phyloP scores from a whole-genome alignment of 2,113 vertebrate species.

The Xyliphius kryptos region DNA sequence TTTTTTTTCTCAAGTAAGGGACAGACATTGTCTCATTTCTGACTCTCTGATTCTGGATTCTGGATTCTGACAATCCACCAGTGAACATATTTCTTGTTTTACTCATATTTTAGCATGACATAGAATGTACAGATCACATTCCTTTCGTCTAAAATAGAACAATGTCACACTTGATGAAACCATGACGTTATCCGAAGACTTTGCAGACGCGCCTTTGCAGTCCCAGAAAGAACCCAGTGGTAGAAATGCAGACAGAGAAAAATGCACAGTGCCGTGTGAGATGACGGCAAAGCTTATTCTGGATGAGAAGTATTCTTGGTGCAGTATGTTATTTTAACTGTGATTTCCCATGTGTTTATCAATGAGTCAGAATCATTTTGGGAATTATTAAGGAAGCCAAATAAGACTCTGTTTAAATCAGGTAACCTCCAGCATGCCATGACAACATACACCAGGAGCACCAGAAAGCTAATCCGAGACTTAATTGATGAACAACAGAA shows the following conservation, averaged over 20 bases:
- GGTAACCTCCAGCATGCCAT: constrained; percentile 83
- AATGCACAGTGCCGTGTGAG: constrained; percentile 73
- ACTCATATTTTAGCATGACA: no score
- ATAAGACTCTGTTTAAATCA: constrained; percentile 55
- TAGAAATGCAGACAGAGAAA: constrained; percentile 66
- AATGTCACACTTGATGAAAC: constrained; percentile 43
- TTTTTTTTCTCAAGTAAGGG: no score
- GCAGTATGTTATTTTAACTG: no score
- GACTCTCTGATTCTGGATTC: no score
- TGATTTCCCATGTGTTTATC: no score
- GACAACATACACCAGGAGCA: constrained; percentile 76
- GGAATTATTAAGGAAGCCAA: no score
- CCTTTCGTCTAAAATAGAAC: constrained; percentile 38
- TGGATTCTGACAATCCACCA: no score
- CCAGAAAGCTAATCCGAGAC: constrained; percentile 78
- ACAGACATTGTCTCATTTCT: no score
- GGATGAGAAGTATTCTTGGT: constrained; percentile 81
- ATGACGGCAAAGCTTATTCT: constrained; percentile 70
- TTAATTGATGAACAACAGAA: constrained; percentile 85
- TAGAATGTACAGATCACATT: no score
- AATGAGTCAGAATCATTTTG: no score
- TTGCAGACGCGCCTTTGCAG: constrained; percentile 42
- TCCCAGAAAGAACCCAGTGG: constrained; percentile 36
- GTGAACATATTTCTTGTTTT: no score
- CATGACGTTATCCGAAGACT: constrained; percentile 35